Evolutionary conservation across 2,888 invertebrate species (phyloP), one percentile per base, ranked within the genome.

Genomic region (Lutraria lutraria): DNA sequence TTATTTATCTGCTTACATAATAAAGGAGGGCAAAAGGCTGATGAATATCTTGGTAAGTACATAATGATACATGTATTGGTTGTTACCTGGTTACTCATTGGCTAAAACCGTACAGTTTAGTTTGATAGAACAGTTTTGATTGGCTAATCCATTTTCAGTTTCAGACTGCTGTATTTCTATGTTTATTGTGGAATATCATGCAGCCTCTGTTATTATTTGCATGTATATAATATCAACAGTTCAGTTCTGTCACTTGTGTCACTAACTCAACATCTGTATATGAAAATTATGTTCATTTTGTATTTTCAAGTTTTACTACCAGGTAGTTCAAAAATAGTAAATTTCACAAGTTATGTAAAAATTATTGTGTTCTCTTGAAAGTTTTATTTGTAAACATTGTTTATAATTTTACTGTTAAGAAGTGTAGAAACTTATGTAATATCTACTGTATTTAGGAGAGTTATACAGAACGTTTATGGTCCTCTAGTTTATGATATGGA

Each of bases 41-140:
- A 90, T 86, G 92, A 93, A 79, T 89, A 85, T 85, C 89, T 92
- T 88, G 93, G 93, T 93, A 89, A 93, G 93, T 93, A 92, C 89
- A 31, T 31, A n/a, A 19, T 68, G 90, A 87, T 92, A 92, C 43
- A 86, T 86, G 88, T 89, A 86, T 82, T 43, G 81, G 60, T 83
- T 89, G 88, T 88, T 87, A 88, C 81, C 85, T 89, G 63, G 53
- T 76, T 86, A 63, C 83, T 89, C 76, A 85, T 89, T 87, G 87
- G 89, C 87, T 87, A 87, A 83, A 80, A 76, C 76, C 72, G 72
- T 72, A 88, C 10, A 53, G 54, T 56, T 83, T 56, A 56, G 56
- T 76, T 56, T 87, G 15, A 76, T 68, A 83, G 68, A 72, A 16
- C 83, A 83, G 63, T 83, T 83, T 53, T 86, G 63, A 86, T 53